Percentiles rank a stretch among this genome's conserved stretches.
Evolutionary conservation across 1,140 invertebrate genomes (phyloP).

Genomic region (Eueides isabella): DNA sequence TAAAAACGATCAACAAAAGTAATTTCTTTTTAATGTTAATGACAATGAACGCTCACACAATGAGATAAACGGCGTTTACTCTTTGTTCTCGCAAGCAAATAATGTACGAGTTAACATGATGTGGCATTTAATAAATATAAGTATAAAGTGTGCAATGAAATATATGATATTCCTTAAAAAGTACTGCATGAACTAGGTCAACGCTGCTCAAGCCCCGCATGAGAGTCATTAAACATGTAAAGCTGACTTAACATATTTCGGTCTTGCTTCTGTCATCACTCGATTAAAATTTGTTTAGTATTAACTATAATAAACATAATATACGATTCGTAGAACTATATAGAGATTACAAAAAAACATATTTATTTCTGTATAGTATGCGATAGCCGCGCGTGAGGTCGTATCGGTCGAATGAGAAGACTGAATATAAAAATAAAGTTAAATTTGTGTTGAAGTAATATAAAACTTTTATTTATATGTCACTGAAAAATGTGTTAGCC

Average conservation of each 20-base stretch:
- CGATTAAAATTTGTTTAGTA: not conserved
- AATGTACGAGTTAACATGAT: slow-evolving; percentile 31
- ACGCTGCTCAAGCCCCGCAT: slow-evolving; percentile 20
- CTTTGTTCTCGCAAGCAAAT: slow-evolving; percentile 27
- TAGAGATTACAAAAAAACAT: not conserved
- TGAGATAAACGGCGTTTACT: slow-evolving; percentile 2
- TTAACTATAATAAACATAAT: too few species aligned
- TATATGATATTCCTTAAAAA: slow-evolving; percentile 1
- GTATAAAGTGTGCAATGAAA: slow-evolving; percentile 16
- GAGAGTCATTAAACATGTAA: slow-evolving; percentile 15
- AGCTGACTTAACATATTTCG: not conserved
- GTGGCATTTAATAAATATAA: slow-evolving; percentile 7
- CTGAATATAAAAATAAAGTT: slow-evolving; percentile 42
- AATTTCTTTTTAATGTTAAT: slow-evolving; percentile 4
- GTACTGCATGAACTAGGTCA: slow-evolving; percentile 44
- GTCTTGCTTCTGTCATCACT: not conserved
- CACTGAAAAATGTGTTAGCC: too few species aligned
- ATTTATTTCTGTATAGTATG: not conserved
- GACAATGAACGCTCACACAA: slow-evolving; percentile 3
- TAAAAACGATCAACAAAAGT: not conserved
- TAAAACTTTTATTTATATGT: too few species aligned
- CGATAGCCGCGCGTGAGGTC: slow-evolving; percentile 26
- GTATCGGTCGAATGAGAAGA: slow-evolving; percentile 39
- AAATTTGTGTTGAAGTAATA: slow-evolving; percentile 11
- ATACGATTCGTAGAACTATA: not conserved